phyloP scores from a whole-genome alignment of 2,888 invertebrate genomes.

The Apodemia mormo region DNA sequence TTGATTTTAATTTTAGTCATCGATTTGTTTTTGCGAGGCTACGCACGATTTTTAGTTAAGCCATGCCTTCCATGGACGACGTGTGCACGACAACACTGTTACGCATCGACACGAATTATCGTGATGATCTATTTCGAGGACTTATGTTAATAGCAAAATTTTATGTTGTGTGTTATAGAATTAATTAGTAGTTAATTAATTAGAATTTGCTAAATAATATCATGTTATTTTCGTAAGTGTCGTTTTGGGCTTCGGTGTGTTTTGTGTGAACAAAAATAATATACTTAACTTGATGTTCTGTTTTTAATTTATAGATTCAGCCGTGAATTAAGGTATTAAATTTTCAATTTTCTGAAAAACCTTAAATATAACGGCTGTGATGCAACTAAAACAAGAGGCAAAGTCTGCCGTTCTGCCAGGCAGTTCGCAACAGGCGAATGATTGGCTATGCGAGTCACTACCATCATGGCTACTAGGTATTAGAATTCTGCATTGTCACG shows the following conservation, averaged over 20 bases:
- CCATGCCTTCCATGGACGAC: background rate
- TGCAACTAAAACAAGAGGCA: too few relatives aligned
- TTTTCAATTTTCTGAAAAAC: too few relatives aligned
- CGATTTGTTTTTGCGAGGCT: conserved; percentile 9
- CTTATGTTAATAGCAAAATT: background rate
- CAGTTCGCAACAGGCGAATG: too few relatives aligned
- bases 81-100: background rate
- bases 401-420: too few relatives aligned
- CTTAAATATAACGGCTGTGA: too few relatives aligned
- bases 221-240: background rate
- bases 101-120: conserved; percentile 38
- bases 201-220: background rate
- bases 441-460: too few relatives aligned
- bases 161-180: background rate
- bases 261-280: too few relatives aligned
- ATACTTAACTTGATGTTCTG: too few relatives aligned
- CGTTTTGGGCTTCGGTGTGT: background rate
- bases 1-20: conserved; percentile 1
- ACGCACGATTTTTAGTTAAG: conserved; percentile 7
- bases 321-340: too few relatives aligned
- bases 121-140: conserved; percentile 34
- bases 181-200: background rate
- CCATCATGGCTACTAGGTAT: too few relatives aligned
- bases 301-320: too few relatives aligned
- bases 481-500: too few relatives aligned